These are phyloP conservation scores for Columba livia DNA, from an alignment of 2,113 vertebrate genomes.

Conservation along the genomic window DNA sequence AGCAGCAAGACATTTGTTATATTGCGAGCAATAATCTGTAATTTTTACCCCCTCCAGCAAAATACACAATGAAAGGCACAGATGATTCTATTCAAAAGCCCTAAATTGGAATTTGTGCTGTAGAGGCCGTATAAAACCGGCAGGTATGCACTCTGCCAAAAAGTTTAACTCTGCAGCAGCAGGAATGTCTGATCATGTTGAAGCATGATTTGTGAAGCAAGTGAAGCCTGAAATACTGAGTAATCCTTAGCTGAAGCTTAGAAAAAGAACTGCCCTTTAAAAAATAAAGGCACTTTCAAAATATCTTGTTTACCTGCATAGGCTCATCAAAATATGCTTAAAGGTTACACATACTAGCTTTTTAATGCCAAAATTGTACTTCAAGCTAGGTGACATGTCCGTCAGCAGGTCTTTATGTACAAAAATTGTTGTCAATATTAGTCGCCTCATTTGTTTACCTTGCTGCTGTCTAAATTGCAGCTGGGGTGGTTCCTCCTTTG, in stretches of 20 bases:
- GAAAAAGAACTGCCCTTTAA: neutral
- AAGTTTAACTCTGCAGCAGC: neutral
- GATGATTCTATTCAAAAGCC: neutral
- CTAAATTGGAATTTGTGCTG: neutral
- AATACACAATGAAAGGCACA: neutral
- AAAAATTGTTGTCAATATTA: neutral
- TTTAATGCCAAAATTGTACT: neutral
- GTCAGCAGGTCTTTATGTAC: neutral
- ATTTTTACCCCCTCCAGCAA: neutral
- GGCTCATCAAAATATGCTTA: neutral
- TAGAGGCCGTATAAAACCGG: neutral
- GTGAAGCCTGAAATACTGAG: neutral
- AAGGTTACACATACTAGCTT: neutral
- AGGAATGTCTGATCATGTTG: neutral
- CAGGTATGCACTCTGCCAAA: neutral
- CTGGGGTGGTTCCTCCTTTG: slow-evolving; percentile 6
- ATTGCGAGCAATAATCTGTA: neutral
- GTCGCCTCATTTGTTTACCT: neutral
- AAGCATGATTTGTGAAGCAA: neutral
- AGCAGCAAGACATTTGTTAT: neutral
- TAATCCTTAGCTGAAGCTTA: neutral
- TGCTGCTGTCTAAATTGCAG: neutral
- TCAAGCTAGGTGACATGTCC: neutral
- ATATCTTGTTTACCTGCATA: neutral
- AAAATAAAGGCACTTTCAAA: neutral